Percentiles rank a stretch among this genome's conserved stretches.
Evolutionary conservation across 64 coral and sea anemone species (phyloP).

Genomic region (Stylophora pistillata): DNA sequence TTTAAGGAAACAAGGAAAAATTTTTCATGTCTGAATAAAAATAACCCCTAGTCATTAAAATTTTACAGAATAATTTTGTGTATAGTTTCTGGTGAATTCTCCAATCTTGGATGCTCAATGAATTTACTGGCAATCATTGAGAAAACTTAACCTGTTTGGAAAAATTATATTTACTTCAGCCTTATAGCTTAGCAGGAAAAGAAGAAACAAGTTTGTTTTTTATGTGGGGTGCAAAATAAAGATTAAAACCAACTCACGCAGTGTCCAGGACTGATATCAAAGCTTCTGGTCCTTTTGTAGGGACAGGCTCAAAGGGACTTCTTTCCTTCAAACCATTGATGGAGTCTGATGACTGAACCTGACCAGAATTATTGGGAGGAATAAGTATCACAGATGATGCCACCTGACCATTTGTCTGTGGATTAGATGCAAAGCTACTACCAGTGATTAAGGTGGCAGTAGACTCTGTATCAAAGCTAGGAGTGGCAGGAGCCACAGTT

Average conservation of each 20-base stretch:
- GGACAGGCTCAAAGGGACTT: not conserved
- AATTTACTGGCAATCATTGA: too few species aligned
- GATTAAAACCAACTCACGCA: not conserved
- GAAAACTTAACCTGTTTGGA: too few species aligned
- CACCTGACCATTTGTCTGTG: not conserved
- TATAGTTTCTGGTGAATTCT: too few species aligned
- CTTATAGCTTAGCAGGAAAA: too few species aligned
- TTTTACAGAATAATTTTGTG: too few species aligned
- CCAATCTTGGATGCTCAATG: too few species aligned
- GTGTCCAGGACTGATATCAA: slow-evolving; percentile 11
- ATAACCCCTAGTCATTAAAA: too few species aligned
- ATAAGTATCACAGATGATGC: slow-evolving; percentile 23
- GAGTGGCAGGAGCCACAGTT: slow-evolving; percentile 84
- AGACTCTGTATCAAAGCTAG: slow-evolving; percentile 53
- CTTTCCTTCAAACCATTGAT: not conserved
- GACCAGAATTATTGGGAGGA: slow-evolving; percentile 9
- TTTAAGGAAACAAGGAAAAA: too few species aligned
- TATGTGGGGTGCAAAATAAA: not conserved
- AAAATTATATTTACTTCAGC: too few species aligned
- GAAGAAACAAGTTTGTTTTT: too few species aligned
- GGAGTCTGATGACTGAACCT: slow-evolving; percentile 21
- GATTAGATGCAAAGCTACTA: slow-evolving; percentile 13
- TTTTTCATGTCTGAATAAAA: too few species aligned
- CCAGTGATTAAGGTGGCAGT: slow-evolving; percentile 14
- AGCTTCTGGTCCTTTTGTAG: slow-evolving; percentile 9